Base-by-base conservation (phyloP, 2,888 invertebrate genomes). In the Drosophila macrospina region DNA sequence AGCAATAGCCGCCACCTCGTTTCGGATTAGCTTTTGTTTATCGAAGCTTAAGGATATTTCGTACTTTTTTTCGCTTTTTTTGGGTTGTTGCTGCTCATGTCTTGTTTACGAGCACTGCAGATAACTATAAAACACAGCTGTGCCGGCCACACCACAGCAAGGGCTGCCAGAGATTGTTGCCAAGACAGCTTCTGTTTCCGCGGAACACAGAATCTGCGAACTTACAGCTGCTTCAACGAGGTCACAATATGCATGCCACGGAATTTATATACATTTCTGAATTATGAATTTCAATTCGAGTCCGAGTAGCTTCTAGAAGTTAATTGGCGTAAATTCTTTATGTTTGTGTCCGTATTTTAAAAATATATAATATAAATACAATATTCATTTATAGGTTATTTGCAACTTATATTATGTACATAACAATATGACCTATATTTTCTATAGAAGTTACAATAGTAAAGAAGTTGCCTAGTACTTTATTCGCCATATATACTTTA, bases 41-140 rank as follows among this genome's bases (percentile, higher is more conserved):
- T 75, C 61, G 66, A 61, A 61, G 76, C 74, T 69, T 74, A 61
- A 50, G 51, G 48, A 36, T n/a, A 54, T 51, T 52, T 37, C 13
- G 36, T 54, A 13, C 36, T 34, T 13, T 24, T 28, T 16, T 7
- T 28, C 10, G 28, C 8, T n/a, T 8, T 5, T 44, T 32, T 28
- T 41, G n/a, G 15, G 28, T 10, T 59, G 41, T 48, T 69, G 41
- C 44, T 54, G 42, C 44, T 56, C 55, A 41, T 69, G 39, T 50
- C 61, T 69, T 69, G 76, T 74, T 74, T 74, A 74, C 65, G 74
- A 74, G 56, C 65, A 76, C 60, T 76, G 70, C 74, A 71, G 65
- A 60, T 65, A 65, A 65, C 76, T 74, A 76, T 76, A 76, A 74
- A 74, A 76, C 51, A 62, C 74, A 62, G 71, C 71, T 70, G 76